phyloP scores from a whole-genome alignment of 2,113 vertebrate species.

The Cinclus mexicanus region DNA sequence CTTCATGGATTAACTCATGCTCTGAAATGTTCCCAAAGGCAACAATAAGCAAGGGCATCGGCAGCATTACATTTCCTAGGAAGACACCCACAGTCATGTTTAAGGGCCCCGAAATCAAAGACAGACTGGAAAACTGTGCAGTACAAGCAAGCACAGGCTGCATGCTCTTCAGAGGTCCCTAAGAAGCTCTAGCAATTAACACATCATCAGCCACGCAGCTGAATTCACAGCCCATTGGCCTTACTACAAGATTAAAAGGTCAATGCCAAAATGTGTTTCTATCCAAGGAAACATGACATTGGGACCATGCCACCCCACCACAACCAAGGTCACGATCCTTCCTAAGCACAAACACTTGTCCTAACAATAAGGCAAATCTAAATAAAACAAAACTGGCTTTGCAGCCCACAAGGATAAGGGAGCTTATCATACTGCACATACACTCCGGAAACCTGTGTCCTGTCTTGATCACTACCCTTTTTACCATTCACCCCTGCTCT shows the following conservation, averaged over 20 bases:
- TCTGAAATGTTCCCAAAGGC: neutral
- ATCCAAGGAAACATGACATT: neutral
- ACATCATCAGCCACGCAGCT: neutral
- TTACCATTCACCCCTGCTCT: neutral
- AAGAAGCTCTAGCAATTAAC: neutral
- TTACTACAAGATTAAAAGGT: neutral
- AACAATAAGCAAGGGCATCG: neutral
- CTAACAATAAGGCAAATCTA: neutral
- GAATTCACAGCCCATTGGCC: neutral
- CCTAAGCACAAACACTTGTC: neutral
- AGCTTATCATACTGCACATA: accelerated
- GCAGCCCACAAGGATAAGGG: neutral
- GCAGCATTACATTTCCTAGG: neutral
- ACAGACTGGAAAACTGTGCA: neutral
- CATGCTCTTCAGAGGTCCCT: neutral
- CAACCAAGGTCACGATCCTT: neutral
- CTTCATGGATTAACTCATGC: accelerated
- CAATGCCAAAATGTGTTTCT: neutral
- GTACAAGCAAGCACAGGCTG: neutral
- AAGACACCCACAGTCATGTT: neutral
- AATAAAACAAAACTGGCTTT: neutral
- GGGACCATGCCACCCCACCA: neutral
- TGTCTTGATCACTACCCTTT: neutral
- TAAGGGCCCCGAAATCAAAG: neutral
- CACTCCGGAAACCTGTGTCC: neutral